A percentile compares a stretch with the other conserved stretches of the same genome.
Conservation (phyloP, 1,140 invertebrate genomes). For the Pseudomyrmex cubaensis region DNA sequence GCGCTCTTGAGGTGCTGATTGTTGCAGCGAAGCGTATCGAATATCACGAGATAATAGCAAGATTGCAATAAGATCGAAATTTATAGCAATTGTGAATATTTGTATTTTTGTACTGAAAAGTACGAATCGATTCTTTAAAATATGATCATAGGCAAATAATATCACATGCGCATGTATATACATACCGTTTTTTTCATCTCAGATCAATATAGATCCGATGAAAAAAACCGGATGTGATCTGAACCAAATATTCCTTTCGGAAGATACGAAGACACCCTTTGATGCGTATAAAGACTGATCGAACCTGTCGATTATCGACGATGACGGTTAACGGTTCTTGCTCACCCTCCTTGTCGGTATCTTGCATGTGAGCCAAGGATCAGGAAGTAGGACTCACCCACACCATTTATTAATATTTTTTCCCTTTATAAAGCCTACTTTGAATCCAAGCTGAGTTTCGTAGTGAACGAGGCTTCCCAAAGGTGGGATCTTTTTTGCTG, state of each 20-base stretch:
- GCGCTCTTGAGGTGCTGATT: slow-evolving; percentile 10
- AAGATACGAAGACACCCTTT: slow-evolving; percentile 61
- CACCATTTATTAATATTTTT: slow-evolving; percentile 79
- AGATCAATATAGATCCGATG: slow-evolving; percentile 1
- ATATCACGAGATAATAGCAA: not conserved
- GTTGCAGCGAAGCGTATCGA: not conserved
- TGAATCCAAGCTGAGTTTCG: slow-evolving; percentile 64
- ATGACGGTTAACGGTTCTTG: slow-evolving; percentile 76
- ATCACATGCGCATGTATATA: not conserved
- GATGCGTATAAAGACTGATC: slow-evolving; percentile 63
- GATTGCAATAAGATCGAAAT: not conserved
- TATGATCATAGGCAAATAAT: not conserved
- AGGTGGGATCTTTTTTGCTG: slow-evolving; percentile 67
- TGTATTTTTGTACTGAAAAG: not conserved
- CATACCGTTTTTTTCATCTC: not conserved
- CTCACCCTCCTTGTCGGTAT: slow-evolving; percentile 70
- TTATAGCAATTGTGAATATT: not conserved
- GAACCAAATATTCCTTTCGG: slow-evolving; percentile 35
- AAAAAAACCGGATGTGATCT: slow-evolving; percentile 21
- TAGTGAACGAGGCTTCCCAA: slow-evolving; percentile 9
- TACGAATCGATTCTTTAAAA: not conserved
- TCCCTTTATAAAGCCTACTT: slow-evolving; percentile 26
- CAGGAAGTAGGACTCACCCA: slow-evolving; percentile 76
- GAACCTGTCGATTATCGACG: slow-evolving; percentile 72
- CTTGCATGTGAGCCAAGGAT: slow-evolving; percentile 53